Base-by-base conservation (phyloP, 2,888 invertebrate genomes). In the Cephus rjabovi region DNA sequence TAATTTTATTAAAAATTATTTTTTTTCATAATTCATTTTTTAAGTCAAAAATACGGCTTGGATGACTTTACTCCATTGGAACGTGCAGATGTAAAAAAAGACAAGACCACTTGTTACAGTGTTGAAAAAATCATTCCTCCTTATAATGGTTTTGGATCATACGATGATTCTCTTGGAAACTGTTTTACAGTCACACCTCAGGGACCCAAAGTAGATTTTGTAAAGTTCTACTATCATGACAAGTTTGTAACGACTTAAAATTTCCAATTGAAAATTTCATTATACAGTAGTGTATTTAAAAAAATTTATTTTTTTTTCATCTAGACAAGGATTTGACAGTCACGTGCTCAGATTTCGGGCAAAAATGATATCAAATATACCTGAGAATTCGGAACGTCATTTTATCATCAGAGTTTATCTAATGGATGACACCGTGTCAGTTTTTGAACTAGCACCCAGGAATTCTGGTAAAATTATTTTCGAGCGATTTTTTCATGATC, bases 131-230 rank as follows among this genome's bases (percentile, higher is more conserved):
- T 88, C 40, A 84, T 90, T 73, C 98, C 98, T 0, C 98, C 98
- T 0, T 98, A 97, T 94, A 98, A 98, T 88, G 98, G 98, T 4
- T 97, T 95, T 92, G 98, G 98, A 0, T 95, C 95, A 0, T 96
- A 97, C 88, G 97, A 97, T 81, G 98, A 98, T 89, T 98, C 98
- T 0, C 96, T 97, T 12, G 96, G 96, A 83, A 98, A 97, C 88
- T 98, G 98, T 88, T 94, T 95, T 75, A 95, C 95, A 0, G 95
- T 98, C 0, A 94, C 96, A 84, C 96, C 97, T 0, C 96, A 96
- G 89, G 93, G 96, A 1, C 96, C 96, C 0, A 94, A 95, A 84
- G 93, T 93, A 12, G 96, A 97, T 90, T 96, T 97, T 85, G 94
- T 95, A 78, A 97, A 97, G 90, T 97, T 97, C 87, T 93, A 97